Evolutionary conservation across 1,140 invertebrate species (phyloP).

Genomic region (Schlechtendalia chinensis): DNA sequence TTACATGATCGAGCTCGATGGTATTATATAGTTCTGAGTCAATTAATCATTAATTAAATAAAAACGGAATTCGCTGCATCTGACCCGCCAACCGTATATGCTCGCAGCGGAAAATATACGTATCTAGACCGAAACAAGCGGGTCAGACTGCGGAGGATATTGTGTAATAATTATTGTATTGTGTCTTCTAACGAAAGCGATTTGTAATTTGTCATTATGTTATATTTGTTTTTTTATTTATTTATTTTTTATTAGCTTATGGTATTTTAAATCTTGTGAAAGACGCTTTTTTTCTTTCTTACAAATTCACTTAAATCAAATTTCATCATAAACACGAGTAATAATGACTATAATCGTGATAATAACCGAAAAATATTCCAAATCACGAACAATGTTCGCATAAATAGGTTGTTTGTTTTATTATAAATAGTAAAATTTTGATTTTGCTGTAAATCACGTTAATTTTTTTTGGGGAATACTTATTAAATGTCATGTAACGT

Average conservation of each 20-base stretch:
- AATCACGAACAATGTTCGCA: neutral
- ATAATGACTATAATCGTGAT: neutral
- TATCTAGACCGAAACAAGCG: slow-evolving; percentile 48
- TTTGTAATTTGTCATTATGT: slow-evolving; percentile 32
- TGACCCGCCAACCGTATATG: slow-evolving; percentile 10
- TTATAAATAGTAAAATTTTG: too few relatives aligned
- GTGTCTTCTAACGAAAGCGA: slow-evolving; percentile 26
- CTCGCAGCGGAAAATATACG: neutral
- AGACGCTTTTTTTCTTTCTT: too few relatives aligned
- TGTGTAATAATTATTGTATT: slow-evolving; percentile 34
- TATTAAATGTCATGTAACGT: too few relatives aligned
- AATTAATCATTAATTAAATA: slow-evolving; percentile 43
- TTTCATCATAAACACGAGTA: neutral
- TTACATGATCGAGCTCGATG: neutral
- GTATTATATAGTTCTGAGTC: neutral
- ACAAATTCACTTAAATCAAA: neutral
- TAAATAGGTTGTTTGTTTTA: too few relatives aligned
- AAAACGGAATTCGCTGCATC: slow-evolving; percentile 16
- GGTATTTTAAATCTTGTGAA: slow-evolving; percentile 5
- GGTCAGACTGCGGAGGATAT: slow-evolving; percentile 29
- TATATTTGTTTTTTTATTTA: too few relatives aligned
- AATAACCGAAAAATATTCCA: neutral
- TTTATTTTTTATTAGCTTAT: neutral
- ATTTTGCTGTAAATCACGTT: too few relatives aligned
- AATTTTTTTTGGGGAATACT: too few relatives aligned